These are phyloP conservation scores for Sussaba pulchella DNA, from an alignment of 2,888 invertebrate genomes.

Conservation along the genomic window DNA sequence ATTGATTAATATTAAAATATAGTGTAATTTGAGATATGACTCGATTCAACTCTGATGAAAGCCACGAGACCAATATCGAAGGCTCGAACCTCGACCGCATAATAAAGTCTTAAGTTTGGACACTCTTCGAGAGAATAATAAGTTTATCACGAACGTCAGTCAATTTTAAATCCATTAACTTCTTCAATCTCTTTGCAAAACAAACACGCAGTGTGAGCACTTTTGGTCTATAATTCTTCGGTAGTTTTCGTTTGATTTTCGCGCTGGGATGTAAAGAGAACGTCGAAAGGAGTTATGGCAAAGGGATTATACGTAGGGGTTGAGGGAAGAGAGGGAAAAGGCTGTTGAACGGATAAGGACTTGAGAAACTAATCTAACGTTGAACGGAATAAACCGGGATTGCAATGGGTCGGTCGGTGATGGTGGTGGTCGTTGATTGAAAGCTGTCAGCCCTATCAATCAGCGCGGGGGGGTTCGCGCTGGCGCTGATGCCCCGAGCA, in stretches of 20 bases:
- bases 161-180: conserved; percentile 30
- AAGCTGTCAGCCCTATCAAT: conserved; percentile 64
- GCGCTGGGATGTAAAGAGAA: not conserved
- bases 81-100: too few species aligned
- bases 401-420: conserved; percentile 26
- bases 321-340: not conserved
- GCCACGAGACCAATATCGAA: too few species aligned
- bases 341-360: conserved; percentile 13
- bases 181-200: conserved; percentile 46
- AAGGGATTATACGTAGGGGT: too few species aligned
- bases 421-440: conserved; percentile 55
- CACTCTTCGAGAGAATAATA: not conserved
- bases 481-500: conserved; percentile 37
- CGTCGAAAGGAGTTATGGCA: too few species aligned
- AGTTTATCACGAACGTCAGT: conserved; percentile 7
- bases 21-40: too few species aligned
- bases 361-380: conserved; percentile 54
- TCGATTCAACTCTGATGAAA: too few species aligned
- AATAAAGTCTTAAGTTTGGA: too few species aligned
- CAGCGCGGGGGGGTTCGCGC: conserved; percentile 28
- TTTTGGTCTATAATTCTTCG: conserved; percentile 17
- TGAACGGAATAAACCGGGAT: conserved; percentile 41
- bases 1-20: too few species aligned
- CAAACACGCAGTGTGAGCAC: conserved; percentile 43
- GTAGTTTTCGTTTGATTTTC: conserved; percentile 20